Evolutionary conservation across 2,113 vertebrate species (phyloP), one percentile per base, ranked within the genome.

Genomic region (Oenanthe oenanthe): DNA sequence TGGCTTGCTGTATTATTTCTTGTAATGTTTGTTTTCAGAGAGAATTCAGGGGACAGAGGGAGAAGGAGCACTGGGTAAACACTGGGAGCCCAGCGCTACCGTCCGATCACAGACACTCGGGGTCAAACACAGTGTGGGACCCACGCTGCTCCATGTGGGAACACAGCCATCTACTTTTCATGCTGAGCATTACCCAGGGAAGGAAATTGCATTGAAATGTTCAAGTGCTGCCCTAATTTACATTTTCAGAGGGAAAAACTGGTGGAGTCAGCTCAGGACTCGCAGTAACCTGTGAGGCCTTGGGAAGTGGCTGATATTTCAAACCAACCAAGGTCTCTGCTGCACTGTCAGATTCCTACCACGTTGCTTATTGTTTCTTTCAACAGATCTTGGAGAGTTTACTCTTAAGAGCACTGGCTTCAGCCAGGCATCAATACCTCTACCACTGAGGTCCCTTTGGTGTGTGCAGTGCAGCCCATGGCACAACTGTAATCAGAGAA

Each of bases 61-160:
- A 89, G 73, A 63, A 84, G 68, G 48, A 93, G 66, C 48, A 4
- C 1, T 51, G 68, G 72, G 73, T 92, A 86, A 95, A 90, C 88
- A 54, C 50, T 72, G 87, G 57, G 73, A 93, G 83, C 72, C 82
- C 87, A 72, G 67, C 0, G 0, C 71, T 89, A 22, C 86, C 1
- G 8, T 50, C 24, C 34, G 3, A 78, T 71, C 1, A 0, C 48
- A 68, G 79, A 42, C 70, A 25, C 63, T 26, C 2, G 17, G 66
- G 94, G 89, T 95, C 94, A 93, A 51, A 47, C 2, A n/a, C 76
- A 93, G 89, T 91, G 95, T 91, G 90, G 89, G 89, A 96, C 56
- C 62, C 86, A 26, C 0, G 5, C 48, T 65, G 85, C 70, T 68
- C 79, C 63, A 21, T 85, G 91, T 94, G 92, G 92, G 93, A 96